Conservation (phyloP, 2,888 invertebrate species). For the Andrena chrysosceles region DNA sequence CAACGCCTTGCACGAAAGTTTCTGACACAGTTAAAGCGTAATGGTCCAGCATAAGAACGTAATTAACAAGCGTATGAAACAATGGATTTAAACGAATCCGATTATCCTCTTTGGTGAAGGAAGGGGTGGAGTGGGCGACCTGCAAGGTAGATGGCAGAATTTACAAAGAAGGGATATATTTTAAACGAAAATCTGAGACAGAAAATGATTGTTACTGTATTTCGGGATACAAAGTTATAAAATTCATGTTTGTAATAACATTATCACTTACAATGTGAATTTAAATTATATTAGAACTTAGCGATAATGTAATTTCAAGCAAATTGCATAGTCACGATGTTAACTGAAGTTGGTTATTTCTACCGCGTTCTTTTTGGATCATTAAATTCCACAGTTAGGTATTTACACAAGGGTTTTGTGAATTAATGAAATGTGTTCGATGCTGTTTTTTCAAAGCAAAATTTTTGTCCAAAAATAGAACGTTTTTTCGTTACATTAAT, state of each 20-base stretch:
- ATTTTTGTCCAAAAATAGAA: too few species aligned
- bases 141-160: constrained; percentile 75
- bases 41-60: neutral
- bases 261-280: too few species aligned
- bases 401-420: too few species aligned
- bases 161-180: constrained; percentile 74
- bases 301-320: too few species aligned
- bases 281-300: too few species aligned
- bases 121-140: constrained; percentile 61
- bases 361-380: too few species aligned
- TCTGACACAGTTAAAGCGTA: neutral
- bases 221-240: constrained; percentile 57
- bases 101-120: constrained; percentile 63
- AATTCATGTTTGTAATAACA: neutral
- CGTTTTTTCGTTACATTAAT: too few species aligned
- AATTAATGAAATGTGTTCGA: too few species aligned
- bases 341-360: too few species aligned
- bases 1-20: neutral
- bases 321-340: neutral
- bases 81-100: constrained; percentile 16
- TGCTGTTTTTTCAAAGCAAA: too few species aligned
- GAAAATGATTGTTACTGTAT: constrained; percentile 69
- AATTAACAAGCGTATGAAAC: constrained; percentile 1
- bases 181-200: constrained; percentile 63
- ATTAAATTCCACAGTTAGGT: too few species aligned